phyloP scores from a whole-genome alignment of 1,140 invertebrate genomes.

The Meloidogyne exigua region DNA sequence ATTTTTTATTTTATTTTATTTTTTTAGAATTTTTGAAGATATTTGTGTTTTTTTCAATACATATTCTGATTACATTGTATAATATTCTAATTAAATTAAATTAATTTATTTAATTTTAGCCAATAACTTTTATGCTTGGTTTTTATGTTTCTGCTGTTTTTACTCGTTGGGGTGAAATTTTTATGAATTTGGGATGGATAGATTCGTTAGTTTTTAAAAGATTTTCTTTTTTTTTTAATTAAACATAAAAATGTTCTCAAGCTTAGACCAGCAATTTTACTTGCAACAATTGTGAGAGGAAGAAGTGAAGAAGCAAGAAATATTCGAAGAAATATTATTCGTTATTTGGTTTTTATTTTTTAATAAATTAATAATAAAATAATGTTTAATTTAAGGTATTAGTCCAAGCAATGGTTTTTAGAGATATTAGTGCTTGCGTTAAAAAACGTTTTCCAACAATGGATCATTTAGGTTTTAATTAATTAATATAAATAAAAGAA shows the following conservation, averaged over 20 bases:
- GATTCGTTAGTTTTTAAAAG: constrained; percentile 55
- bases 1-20: constrained; percentile 10
- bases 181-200: constrained; percentile 62
- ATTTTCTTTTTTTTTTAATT: background rate
- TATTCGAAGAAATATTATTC: constrained; percentile 56
- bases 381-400: constrained; percentile 33
- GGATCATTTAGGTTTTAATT: constrained; percentile 59
- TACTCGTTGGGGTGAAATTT: constrained; percentile 53
- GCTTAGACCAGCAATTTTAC: constrained; percentile 50
- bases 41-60: constrained; percentile 57
- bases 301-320: constrained; percentile 43
- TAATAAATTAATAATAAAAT: constrained; percentile 10
- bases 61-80: constrained; percentile 50
- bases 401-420: constrained; percentile 55
- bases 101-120: constrained; percentile 19
- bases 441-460: constrained; percentile 59
- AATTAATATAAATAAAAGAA: no score
- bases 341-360: constrained; percentile 42
- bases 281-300: constrained; percentile 50
- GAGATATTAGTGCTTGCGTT: constrained; percentile 54
- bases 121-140: constrained; percentile 61
- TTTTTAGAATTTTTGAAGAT: constrained; percentile 55
- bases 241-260: constrained; percentile 3
- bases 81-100: constrained; percentile 32
- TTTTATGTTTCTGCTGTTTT: constrained; percentile 62